Base-by-base conservation (phyloP, 2,113 vertebrate species). In the Prinia subflava region DNA sequence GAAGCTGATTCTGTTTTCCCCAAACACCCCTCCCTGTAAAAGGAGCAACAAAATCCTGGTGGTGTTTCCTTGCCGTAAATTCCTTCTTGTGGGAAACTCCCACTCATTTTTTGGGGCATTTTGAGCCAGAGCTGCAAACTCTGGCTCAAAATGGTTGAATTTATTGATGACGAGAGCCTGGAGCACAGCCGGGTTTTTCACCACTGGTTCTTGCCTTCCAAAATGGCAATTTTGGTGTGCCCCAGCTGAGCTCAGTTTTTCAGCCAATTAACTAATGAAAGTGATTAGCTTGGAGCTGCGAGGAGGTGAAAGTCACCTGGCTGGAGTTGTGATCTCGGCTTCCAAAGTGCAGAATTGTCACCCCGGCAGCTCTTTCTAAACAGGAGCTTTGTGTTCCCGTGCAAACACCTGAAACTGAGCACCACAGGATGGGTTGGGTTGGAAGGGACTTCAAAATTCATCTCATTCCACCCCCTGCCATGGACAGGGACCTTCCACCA, bases 61-160 rank as follows among this genome's bases (percentile, higher is more conserved):
- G 47, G 6, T 14, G 25, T 41, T 67, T 73, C 59, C 21, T 12
- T 69, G 41, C 56, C 3, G 0, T 30, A 24, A 69, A 28, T 70
- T 19, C 28, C 44, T 85, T 67, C 57, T 3, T 2, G 6, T 30
- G 14, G 31, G 53, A 53, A 75, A 42, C 7, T 46, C 75, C 11
- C 50, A 3, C 0, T 27, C 0, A 0, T 64, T 77, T 59, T 82
- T 76, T 19, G 3, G 22, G 33, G 57, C 17, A 6, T 62, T 77
- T 77, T 53, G 37, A 53, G 49, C 22, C 74, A 49, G n/a, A 60
- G 71, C 44, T 37, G 55, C 63, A 15, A 49, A 44, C 22, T 89
- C 50, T 46, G 60, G 75, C 52, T 93, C n/a, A n/a, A n/a, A n/a
- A n/a, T n/a, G n/a, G n/a, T n/a, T 7, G 53, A 17, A 46, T 52